Percentiles rank a stretch among this genome's conserved stretches.
Conservation (phyloP, 2,888 invertebrate genomes). For the Tuta absoluta region DNA sequence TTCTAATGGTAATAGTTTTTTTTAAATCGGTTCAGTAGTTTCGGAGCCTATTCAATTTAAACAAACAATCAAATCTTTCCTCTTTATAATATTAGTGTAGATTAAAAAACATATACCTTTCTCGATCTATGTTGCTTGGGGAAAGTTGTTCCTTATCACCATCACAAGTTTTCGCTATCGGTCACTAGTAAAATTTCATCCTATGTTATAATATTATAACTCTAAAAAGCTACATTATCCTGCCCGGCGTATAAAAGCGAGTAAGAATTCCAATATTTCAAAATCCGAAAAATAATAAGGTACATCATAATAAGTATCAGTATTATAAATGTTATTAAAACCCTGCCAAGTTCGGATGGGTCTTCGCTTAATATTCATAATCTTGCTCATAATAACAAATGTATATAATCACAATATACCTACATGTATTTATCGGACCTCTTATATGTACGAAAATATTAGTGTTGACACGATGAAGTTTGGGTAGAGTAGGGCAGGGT, state of each 20-base stretch:
- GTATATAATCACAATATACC: conserved; percentile 31
- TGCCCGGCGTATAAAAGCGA: neutral
- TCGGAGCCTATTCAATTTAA: too few relatives aligned
- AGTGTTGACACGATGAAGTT: conserved; percentile 52
- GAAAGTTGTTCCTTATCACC: too few relatives aligned
- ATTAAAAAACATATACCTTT: too few relatives aligned
- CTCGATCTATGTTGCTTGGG: too few relatives aligned
- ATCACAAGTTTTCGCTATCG: too few relatives aligned
- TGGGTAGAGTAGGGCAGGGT: conserved; percentile 35
- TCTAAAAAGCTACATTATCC: too few relatives aligned
- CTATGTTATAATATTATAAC: too few relatives aligned
- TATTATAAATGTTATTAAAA: conserved; percentile 14
- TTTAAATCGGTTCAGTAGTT: too few relatives aligned
- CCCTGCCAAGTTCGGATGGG: neutral
- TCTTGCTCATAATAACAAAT: conserved; percentile 19
- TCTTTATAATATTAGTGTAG: too few relatives aligned
- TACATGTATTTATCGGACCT: conserved; percentile 37
- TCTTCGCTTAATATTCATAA: conserved; percentile 21
- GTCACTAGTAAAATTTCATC: too few relatives aligned
- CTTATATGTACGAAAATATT: conserved; percentile 32
- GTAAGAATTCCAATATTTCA: conserved; percentile 21
- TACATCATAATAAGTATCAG: conserved; percentile 3
- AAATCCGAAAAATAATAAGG: conserved; percentile 14
- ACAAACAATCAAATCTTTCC: too few relatives aligned
- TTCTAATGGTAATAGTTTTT: too few relatives aligned